Percentiles rank a stretch among this genome's conserved stretches.
Conservation (phyloP, 2,113 vertebrate species). For the Talpa occidentalis region DNA sequence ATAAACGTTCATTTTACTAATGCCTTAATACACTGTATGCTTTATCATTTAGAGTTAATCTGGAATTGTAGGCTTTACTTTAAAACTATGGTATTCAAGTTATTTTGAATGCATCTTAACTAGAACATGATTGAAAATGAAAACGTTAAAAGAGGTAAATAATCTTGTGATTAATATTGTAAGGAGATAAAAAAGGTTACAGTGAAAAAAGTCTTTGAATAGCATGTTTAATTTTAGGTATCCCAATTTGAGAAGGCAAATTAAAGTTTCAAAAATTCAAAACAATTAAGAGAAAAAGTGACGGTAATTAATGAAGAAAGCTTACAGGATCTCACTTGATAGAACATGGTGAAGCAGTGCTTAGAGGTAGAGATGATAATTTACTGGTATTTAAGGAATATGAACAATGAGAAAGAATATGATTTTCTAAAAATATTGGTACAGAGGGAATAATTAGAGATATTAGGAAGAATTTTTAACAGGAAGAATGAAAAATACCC, state of each 20-base stretch:
- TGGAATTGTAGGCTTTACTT: slow-evolving; percentile 33
- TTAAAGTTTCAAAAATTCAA: slow-evolving; percentile 72
- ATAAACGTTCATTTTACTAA: neutral
- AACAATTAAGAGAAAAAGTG: slow-evolving; percentile 64
- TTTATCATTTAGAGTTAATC: slow-evolving; percentile 46
- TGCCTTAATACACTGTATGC: neutral
- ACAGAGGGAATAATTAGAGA: slow-evolving; percentile 58
- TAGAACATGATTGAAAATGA: slow-evolving; percentile 53
- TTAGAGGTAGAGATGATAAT: slow-evolving; percentile 60
- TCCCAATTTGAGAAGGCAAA: slow-evolving; percentile 64
- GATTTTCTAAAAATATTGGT: slow-evolving; percentile 72
- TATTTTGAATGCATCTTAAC: slow-evolving; percentile 60
- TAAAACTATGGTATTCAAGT: slow-evolving; percentile 41
- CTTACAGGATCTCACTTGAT: slow-evolving; percentile 45
- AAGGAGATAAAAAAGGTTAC: slow-evolving; percentile 20
- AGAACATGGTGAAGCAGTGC: slow-evolving; percentile 14
- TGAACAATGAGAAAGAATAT: slow-evolving; percentile 63
- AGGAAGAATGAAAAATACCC: slow-evolving; percentile 28
- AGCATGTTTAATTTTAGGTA: slow-evolving; percentile 68
- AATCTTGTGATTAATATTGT: slow-evolving; percentile 57
- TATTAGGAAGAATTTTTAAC: slow-evolving; percentile 53
- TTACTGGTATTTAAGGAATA: slow-evolving; percentile 68
- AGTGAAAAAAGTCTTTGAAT: slow-evolving; percentile 40
- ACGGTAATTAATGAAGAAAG: slow-evolving; percentile 75
- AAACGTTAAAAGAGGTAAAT: slow-evolving; percentile 61